A percentile compares a stretch with the other conserved stretches of the same genome.
phyloP scores from a whole-genome alignment of 2,113 vertebrate species.

The Lipotes vexillifer region DNA sequence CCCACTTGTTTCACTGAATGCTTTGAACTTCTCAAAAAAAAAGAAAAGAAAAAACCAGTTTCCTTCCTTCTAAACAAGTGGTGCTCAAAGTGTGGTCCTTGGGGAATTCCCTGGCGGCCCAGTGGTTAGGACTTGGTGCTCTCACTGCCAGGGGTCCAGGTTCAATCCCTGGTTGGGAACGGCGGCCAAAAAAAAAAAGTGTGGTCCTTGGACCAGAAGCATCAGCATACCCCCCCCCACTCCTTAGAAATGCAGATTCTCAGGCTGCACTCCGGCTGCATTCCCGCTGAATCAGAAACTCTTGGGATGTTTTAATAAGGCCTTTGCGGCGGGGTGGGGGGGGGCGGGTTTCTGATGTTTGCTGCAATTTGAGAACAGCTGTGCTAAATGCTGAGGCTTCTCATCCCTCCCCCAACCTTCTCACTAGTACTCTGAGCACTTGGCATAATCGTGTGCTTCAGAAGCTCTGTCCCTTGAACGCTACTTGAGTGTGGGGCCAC shows the following conservation, averaged over 20 bases:
- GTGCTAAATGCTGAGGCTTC: not conserved
- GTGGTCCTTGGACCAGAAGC: too few species aligned
- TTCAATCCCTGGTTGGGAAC: not conserved
- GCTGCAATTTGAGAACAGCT: not conserved
- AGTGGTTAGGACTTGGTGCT: not conserved
- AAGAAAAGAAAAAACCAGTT: not conserved
- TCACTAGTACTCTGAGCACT: fast-evolving
- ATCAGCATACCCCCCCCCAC: fast-evolving
- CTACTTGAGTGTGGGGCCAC: not conserved
- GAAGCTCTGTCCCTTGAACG: not conserved
- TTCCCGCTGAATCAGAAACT: not conserved
- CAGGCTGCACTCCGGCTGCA: too few species aligned
- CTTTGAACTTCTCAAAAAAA: not conserved
- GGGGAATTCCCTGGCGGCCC: not conserved
- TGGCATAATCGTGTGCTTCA: fast-evolving
- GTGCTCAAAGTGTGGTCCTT: not conserved
- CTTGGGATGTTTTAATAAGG: not conserved
- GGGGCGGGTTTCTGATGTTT: not conserved
- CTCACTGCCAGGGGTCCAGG: not conserved
- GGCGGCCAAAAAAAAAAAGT: not conserved
- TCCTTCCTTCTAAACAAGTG: not conserved
- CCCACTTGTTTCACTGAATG: not conserved
- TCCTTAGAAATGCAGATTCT: not conserved
- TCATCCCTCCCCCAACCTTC: not conserved
- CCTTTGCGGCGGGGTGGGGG: not conserved